Conservation (phyloP, 2,888 invertebrate genomes). For the Gandaritis pyraliata region DNA sequence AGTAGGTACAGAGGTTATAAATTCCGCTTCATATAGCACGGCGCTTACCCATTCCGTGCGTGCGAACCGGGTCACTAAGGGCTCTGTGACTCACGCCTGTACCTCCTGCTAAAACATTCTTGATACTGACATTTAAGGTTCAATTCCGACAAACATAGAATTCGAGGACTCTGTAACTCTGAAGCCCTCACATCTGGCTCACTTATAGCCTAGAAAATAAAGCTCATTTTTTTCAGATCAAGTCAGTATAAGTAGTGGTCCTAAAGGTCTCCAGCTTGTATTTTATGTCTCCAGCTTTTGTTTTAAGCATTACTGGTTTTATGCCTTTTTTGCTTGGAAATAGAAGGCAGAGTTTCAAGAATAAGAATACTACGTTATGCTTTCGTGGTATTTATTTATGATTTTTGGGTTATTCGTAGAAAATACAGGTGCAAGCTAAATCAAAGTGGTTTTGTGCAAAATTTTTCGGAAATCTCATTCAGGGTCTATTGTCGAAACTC, state of each 20-base stretch:
- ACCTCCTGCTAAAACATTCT: conserved; percentile 18
- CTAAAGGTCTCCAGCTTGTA: conserved; percentile 15
- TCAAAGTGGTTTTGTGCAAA: conserved; percentile 58
- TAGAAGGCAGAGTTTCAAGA: conserved; percentile 23
- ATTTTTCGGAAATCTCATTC: conserved; percentile 48
- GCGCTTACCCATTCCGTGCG: conserved; percentile 47
- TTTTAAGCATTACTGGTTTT: conserved; percentile 31
- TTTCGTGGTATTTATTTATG: conserved; percentile 14
- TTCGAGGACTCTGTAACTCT: conserved; percentile 4
- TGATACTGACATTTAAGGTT: conserved; percentile 4
- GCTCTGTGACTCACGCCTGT: conserved; percentile 51
- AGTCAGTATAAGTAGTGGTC: not conserved
- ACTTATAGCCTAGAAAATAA: conserved; percentile 23
- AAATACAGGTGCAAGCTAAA: conserved; percentile 43
- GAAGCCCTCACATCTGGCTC: conserved; percentile 8
- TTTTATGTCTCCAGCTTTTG: conserved; percentile 20
- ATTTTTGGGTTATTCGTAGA: conserved; percentile 18
- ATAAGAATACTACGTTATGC: conserved; percentile 12
- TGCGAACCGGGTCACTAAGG: conserved; percentile 74
- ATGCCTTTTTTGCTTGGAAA: conserved; percentile 27
- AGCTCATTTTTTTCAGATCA: conserved; percentile 17
- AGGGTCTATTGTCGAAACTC: conserved; percentile 50
- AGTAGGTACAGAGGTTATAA: conserved; percentile 34
- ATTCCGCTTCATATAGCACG: conserved; percentile 59
- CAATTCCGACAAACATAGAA: conserved; percentile 3